Conservation (phyloP, 2,113 vertebrate species). For the Archilochus colubris region DNA sequence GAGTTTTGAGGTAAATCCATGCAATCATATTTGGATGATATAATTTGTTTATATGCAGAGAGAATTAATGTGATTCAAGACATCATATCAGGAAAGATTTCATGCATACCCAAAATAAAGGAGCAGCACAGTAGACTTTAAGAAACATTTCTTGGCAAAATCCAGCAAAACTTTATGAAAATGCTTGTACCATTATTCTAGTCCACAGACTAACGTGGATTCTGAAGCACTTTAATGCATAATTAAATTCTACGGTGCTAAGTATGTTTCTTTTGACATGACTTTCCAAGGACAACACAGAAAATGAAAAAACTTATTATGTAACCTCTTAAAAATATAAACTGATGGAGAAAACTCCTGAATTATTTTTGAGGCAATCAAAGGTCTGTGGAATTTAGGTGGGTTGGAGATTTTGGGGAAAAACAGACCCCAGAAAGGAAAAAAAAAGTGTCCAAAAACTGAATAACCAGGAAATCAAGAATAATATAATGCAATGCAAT, state of each 20-base stretch:
- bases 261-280: not conserved
- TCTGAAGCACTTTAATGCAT: not conserved
- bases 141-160: not conserved
- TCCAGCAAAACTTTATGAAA: not conserved
- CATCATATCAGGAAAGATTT: not conserved
- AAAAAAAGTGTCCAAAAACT: not conserved
- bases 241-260: not conserved
- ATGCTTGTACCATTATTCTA: not conserved
- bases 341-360: not conserved
- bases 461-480: not conserved
- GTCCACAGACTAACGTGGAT: not conserved
- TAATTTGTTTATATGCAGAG: not conserved
- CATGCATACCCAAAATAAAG: not conserved
- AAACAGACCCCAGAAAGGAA: not conserved
- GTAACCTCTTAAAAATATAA: not conserved
- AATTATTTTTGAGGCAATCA: not conserved
- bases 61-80: not conserved
- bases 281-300: not conserved
- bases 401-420: not conserved
- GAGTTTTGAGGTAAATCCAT: not conserved
- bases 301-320: not conserved
- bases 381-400: not conserved
- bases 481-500: not conserved
- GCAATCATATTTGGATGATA: not conserved
- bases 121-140: not conserved